A percentile compares a stretch with the other conserved stretches of the same genome.
Conservation (phyloP, 1,140 invertebrate genomes). For the Ostrea edulis region DNA sequence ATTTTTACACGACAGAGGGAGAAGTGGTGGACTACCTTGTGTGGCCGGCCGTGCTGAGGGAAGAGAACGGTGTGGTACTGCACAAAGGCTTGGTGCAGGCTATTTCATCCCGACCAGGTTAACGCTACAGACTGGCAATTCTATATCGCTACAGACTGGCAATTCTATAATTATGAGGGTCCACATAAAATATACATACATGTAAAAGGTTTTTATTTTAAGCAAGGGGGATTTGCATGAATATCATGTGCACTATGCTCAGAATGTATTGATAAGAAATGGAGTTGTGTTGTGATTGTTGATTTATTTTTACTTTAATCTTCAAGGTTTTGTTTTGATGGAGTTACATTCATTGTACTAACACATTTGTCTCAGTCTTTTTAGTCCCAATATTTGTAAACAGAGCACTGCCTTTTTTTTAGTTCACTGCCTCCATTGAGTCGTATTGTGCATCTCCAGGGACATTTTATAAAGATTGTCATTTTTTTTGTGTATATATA, state of each 20-base stretch:
- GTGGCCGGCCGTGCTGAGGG: slow-evolving; percentile 53
- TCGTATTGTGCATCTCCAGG: background rate
- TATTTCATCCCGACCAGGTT: background rate
- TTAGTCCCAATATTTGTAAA: background rate
- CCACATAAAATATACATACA: background rate
- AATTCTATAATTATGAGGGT: background rate
- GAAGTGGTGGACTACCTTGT: slow-evolving; percentile 54
- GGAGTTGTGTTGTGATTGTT: background rate
- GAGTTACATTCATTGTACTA: background rate
- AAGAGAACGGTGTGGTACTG: slow-evolving; percentile 54
- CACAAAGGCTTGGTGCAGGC: slow-evolving; percentile 57
- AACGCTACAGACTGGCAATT: background rate
- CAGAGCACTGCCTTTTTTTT: background rate
- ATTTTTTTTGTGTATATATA: background rate
- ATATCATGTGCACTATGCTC: background rate
- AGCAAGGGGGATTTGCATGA: background rate
- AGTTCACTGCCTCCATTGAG: background rate
- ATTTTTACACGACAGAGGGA: slow-evolving; percentile 43
- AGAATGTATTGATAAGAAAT: background rate
- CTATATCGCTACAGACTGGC: background rate
- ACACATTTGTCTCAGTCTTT: background rate
- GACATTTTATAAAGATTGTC: background rate
- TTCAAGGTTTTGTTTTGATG: background rate
- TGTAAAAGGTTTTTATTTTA: background rate
- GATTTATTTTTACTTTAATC: background rate